phyloP scores from a whole-genome alignment of 2,113 vertebrate genomes.

The Passer montanus region DNA sequence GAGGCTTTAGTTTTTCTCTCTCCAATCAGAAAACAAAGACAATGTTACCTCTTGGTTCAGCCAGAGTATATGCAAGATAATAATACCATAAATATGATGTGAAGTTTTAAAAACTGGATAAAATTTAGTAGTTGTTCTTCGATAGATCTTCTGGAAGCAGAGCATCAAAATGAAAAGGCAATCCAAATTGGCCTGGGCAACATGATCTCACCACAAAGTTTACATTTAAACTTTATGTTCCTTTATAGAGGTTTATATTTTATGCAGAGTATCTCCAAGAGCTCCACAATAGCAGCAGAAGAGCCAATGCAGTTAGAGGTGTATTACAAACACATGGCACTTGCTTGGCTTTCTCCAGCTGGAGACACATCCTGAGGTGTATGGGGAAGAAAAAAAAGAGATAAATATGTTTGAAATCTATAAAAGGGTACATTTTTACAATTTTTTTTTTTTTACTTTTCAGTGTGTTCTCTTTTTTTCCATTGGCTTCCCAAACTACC shows the following conservation, averaged over 20 bases:
- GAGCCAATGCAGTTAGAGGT: not conserved
- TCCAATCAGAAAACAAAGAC: not conserved
- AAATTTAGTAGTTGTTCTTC: not conserved
- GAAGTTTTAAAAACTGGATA: not conserved
- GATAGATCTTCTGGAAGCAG: not conserved
- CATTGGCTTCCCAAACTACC: not conserved
- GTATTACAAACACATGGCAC: conserved; percentile 51
- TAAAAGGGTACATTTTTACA: not conserved
- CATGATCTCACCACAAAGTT: conserved; percentile 24
- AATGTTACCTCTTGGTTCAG: not conserved
- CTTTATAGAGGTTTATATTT: not conserved
- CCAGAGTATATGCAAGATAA: not conserved
- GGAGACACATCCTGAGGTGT: not conserved
- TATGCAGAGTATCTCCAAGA: conserved; percentile 2
- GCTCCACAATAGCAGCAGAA: conserved; percentile 1
- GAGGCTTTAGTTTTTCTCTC: not conserved
- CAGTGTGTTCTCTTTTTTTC: not conserved
- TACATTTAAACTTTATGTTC: conserved; percentile 26
- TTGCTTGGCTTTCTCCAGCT: conserved; percentile 8
- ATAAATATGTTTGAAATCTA: not conserved
- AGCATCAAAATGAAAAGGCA: conserved; percentile 22
- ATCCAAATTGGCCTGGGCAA: not conserved
- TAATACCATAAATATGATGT: not conserved
- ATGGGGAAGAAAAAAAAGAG: accelerated
- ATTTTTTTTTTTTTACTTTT: not conserved